Base-by-base conservation (phyloP, 2,888 invertebrate genomes). In the Anorthoa munda region DNA sequence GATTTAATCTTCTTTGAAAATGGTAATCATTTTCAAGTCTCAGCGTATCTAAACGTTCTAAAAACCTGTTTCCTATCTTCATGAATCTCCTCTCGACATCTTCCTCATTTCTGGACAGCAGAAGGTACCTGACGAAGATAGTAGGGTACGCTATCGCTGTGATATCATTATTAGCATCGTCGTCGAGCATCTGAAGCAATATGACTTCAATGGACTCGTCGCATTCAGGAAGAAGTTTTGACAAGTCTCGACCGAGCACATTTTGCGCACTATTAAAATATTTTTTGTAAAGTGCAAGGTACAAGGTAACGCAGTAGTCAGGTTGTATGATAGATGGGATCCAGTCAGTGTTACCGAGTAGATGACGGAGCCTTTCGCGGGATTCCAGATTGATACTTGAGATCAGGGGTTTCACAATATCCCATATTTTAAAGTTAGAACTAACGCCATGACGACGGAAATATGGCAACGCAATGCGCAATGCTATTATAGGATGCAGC, bases 71-170 rank as follows among this genome's bases (percentile, higher is more conserved):
- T 15, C 90, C 91, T 26, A 93, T 74, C 1, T 74, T 87, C 46
- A 88, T 72, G 17, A 90, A 82, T 72, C 89, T 88, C 2, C 66
- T 77, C 17, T 83, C 84, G 68, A 89, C 89, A 26, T 83, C 82
- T 9, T 87, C 79, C 70, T 90, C 88, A 56, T 78, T 87, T 81
- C 88, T 87, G 59, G 90, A 86, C 3, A 92, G 69, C 50, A 93
- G 79, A 26, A 94, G 83, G 72, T 89, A 92, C 79, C 92, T 93
- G 0, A 90, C 88, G 18, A 91, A 83, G 53, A 94, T 82, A 50
- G 89, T 84, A 11, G 90, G 74, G 72, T 86, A 88, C 48, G 90
- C 56, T 51, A 77, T 70, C 15, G 79, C 71, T 0, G 66, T 15
- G 13, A 80, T 13, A 11, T 86, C 72, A 2, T 69, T 55, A 4